Base-by-base conservation (phyloP, 2,888 invertebrate genomes). In the Iselma pallidipennis region DNA sequence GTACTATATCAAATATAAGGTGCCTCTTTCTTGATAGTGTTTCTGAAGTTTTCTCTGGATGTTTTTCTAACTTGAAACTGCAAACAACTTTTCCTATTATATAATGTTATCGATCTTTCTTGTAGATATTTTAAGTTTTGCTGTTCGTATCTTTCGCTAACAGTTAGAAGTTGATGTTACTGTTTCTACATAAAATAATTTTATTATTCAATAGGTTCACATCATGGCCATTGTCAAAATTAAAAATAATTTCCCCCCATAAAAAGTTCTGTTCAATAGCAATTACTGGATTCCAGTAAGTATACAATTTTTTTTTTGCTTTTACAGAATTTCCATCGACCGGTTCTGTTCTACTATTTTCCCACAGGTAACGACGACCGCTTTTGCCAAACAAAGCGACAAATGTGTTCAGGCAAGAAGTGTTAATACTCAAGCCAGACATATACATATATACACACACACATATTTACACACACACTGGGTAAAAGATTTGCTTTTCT, bases 401-500 rank as follows among this genome's bases (percentile, higher is more conserved):
- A 52, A 45, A 59, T 45, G 23, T 55, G 55, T 59, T 59, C 48
- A 26, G 9, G 49, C 37, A 54, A 59, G 25, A 42, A 49, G 51
- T 49, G 49, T 19, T 55, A 59, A 59, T 55, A 25, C 49, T 23
- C 14, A 48, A 49, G 42, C 49, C 28, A 59, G 45, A 45, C 45
- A 10, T 33, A 12, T 12, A 33, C 12, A 14, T 4, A 33, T 16
- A 37, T 1, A 16, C 2, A 7, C 37, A 37, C 37, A 37, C 4
- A 7, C 0, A 31, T n/a, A 16, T 6, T 0, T 16, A 45, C 45
- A 21, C 37, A 37, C 16, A 16, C 16, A 10, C 2, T 10, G 21
- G 31, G 45, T 58, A 52, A 65, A 64, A 65, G 66, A 66, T 67
- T 66, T 63, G 62, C 66, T 53, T 63, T 64, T 59, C 60, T 63